A percentile compares a stretch with the other conserved stretches of the same genome.
These are phyloP conservation scores for Andrena marginata DNA, from an alignment of 2,888 invertebrate genomes.

Conservation along the genomic window DNA sequence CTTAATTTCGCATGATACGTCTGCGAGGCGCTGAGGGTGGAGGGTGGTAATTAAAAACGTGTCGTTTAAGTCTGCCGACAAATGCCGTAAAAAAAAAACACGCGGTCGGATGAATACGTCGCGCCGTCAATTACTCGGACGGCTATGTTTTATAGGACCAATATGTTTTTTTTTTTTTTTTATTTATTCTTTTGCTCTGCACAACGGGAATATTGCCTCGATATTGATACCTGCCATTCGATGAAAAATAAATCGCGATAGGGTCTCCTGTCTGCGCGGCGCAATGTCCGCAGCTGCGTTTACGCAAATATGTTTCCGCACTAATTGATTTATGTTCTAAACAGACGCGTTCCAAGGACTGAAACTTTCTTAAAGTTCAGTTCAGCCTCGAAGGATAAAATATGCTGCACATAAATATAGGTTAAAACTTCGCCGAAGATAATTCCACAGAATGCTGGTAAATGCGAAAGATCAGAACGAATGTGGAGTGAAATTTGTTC, in stretches of 20 bases:
- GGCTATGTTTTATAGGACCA: slow-evolving; percentile 12
- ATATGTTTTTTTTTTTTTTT: slow-evolving; percentile 1
- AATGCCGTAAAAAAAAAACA: slow-evolving; percentile 1
- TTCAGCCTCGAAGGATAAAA: no score
- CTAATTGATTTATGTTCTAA: slow-evolving; percentile 13
- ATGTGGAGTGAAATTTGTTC: no score
- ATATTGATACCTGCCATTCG: slow-evolving; percentile 30
- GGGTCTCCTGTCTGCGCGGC: neutral
- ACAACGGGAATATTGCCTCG: slow-evolving; percentile 24
- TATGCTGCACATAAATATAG: no score
- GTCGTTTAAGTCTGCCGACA: neutral
- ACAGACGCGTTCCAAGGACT: neutral
- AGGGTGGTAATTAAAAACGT: slow-evolving; percentile 6
- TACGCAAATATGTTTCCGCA: neutral
- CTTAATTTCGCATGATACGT: slow-evolving; percentile 18
- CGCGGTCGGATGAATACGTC: neutral
- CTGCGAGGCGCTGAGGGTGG: neutral
- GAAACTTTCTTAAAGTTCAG: no score
- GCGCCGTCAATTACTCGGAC: slow-evolving; percentile 30
- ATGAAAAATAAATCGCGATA: slow-evolving; percentile 51
- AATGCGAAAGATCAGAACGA: no score
- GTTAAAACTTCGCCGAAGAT: no score
- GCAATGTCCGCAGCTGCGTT: slow-evolving; percentile 7
- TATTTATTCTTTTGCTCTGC: no score
- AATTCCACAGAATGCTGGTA: no score